Evolutionary conservation across 2,888 invertebrate genomes (phyloP).

Genomic region (Prosapia bicincta): DNA sequence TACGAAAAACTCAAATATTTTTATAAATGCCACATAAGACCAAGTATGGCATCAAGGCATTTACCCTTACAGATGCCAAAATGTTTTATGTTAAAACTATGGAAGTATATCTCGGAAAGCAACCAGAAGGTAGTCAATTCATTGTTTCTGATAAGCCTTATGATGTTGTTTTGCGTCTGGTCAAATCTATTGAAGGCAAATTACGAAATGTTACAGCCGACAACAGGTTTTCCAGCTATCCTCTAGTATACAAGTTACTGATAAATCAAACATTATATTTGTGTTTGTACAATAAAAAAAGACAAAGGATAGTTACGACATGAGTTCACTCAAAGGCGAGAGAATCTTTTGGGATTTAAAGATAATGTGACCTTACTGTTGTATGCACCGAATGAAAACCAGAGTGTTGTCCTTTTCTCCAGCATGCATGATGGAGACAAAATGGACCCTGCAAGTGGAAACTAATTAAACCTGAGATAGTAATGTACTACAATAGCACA

Average conservation of each 20-base stretch:
- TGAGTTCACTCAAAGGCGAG: too few relatives aligned
- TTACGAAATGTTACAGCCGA: slow-evolving; percentile 18
- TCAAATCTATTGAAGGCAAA: slow-evolving; percentile 4
- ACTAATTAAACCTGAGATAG: slow-evolving; percentile 12
- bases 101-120: slow-evolving; percentile 6
- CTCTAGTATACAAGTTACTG: slow-evolving; percentile 1
- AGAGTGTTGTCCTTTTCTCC: slow-evolving; percentile 19
- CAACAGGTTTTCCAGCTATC: slow-evolving; percentile 19
- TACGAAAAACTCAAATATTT: too few relatives aligned
- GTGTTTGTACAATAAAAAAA: slow-evolving; percentile 12
- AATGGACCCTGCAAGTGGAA: slow-evolving; percentile 9
- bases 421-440: slow-evolving; percentile 13
- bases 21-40: too few relatives aligned
- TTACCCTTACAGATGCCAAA: slow-evolving; percentile 1
- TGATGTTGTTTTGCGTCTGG: slow-evolving; percentile 9
- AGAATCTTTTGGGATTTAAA: slow-evolving; percentile 16
- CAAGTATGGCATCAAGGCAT: neutral
- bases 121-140: slow-evolving; percentile 4
- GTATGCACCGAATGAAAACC: slow-evolving; percentile 14
- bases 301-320: neutral
- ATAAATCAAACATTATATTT: slow-evolving; percentile 3
- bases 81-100: slow-evolving; percentile 7
- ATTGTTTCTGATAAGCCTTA: slow-evolving; percentile 45
- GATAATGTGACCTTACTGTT: slow-evolving; percentile 16
- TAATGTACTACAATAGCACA: slow-evolving; percentile 11